Percentiles rank a stretch among this genome's conserved stretches.
phyloP scores from a whole-genome alignment of 2,888 invertebrate species.

The Chalcis sispes region DNA sequence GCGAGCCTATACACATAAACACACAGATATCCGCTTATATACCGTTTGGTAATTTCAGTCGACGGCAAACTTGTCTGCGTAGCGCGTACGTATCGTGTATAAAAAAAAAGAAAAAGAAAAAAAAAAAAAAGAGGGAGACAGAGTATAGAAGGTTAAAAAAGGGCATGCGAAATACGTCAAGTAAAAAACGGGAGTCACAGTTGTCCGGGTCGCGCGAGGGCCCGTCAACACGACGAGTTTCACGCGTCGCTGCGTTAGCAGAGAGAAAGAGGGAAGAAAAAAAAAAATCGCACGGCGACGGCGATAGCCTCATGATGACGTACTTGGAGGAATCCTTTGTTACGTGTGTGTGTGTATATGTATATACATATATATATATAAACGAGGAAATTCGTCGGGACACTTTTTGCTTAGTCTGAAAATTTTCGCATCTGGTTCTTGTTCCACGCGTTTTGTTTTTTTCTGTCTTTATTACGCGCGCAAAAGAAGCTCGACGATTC shows the following conservation, averaged over 20 bases:
- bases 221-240: constrained; percentile 51
- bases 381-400: constrained; percentile 33
- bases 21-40: no score
- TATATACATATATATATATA: no score
- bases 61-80: constrained; percentile 12
- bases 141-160: no score
- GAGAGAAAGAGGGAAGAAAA: background rate
- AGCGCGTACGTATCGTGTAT: no score
- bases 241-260: constrained; percentile 37
- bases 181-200: constrained; percentile 45
- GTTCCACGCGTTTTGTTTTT: constrained; percentile 8
- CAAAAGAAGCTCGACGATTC: background rate
- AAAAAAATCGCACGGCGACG: no score
- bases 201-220: constrained; percentile 39
- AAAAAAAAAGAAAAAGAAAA: background rate
- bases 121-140: constrained; percentile 21
- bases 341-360: background rate
- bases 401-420: constrained; percentile 31
- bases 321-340: constrained; percentile 26
- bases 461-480: background rate
- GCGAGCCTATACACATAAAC: no score
- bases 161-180: no score
- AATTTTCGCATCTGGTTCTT: constrained; percentile 16
- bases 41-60: constrained; percentile 35
- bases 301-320: background rate